phyloP scores from a whole-genome alignment of 2,113 vertebrate genomes.

The Leucoraja erinaceus region DNA sequence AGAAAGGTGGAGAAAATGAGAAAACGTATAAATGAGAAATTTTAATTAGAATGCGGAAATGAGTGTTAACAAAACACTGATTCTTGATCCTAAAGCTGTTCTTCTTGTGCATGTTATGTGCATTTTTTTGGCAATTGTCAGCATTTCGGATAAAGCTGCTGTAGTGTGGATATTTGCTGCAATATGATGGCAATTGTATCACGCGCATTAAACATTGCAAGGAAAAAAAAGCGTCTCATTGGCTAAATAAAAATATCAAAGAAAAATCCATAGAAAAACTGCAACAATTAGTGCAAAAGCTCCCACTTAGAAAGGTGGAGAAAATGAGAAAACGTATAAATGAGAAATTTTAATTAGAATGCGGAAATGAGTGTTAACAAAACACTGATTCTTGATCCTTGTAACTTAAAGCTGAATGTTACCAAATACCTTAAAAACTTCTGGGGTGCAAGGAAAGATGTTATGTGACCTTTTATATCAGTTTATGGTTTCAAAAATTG shows the following conservation, averaged over 20 bases:
- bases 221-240: too few species aligned
- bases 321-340: not conserved
- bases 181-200: too few species aligned
- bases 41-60: not conserved
- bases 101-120: too few species aligned
- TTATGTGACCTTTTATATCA: not conserved
- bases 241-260: not conserved
- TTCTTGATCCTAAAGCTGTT: too few species aligned
- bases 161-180: too few species aligned
- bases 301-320: not conserved
- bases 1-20: not conserved
- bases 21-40: not conserved
- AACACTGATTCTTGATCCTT: not conserved
- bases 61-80: not conserved
- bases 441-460: not conserved
- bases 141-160: too few species aligned
- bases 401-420: not conserved
- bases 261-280: not conserved
- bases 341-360: not conserved
- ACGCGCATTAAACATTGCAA: too few species aligned
- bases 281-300: not conserved
- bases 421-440: not conserved
- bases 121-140: too few species aligned
- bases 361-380: not conserved
- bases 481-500: too few species aligned